Evolutionary conservation across 2,113 vertebrate genomes (phyloP).

Genomic region (Rhagologus leucostigma): DNA sequence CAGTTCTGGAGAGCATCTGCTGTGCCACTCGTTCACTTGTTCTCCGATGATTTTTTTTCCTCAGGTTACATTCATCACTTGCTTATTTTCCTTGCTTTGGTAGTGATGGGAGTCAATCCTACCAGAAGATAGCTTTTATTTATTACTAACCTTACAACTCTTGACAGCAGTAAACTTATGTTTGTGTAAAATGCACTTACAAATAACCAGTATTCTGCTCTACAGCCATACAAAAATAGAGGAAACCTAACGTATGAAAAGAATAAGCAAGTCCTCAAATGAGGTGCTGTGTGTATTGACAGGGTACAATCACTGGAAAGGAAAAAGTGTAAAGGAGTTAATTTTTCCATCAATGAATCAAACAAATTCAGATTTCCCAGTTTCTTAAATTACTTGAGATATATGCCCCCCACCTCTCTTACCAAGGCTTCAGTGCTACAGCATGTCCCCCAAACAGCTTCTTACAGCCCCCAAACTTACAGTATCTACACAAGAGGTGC

Average conservation of each 20-base stretch:
- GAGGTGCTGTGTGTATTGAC: background rate
- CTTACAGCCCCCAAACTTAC: background rate
- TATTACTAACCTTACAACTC: background rate
- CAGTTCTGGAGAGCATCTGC: background rate
- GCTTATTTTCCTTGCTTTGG: background rate
- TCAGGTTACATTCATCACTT: background rate
- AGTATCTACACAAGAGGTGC: background rate
- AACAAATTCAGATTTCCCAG: background rate
- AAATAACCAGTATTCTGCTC: background rate
- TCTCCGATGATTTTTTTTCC: background rate
- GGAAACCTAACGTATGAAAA: background rate
- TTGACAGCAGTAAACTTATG: background rate
- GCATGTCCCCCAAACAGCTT: background rate
- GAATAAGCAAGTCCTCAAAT: background rate
- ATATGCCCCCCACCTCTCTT: background rate
- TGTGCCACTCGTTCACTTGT: background rate
- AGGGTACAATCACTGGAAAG: background rate
- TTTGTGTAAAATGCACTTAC: background rate
- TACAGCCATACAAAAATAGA: background rate
- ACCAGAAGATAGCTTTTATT: background rate
- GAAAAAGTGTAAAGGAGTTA: background rate
- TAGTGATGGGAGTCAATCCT: background rate
- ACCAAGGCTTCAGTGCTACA: background rate
- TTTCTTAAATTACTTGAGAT: background rate
- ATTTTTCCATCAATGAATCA: background rate